Evolutionary conservation across 2,888 invertebrate genomes (phyloP).

Genomic region (Schizotus pectinicornis): DNA sequence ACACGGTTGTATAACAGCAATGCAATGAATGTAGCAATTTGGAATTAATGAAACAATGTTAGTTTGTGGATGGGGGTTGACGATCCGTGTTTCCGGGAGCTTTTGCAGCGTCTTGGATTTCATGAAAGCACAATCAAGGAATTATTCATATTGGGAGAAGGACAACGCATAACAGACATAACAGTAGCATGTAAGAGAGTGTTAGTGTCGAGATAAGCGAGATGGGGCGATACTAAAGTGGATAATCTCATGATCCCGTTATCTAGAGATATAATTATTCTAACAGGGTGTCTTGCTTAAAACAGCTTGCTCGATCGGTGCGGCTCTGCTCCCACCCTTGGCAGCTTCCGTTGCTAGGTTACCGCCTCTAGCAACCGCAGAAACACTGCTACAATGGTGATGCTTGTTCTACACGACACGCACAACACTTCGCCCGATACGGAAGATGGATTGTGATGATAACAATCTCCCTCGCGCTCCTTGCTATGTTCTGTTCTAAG

Average conservation of each 20-base stretch:
- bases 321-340: slow-evolving; percentile 42
- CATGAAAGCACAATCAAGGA: slow-evolving; percentile 44
- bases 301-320: slow-evolving; percentile 58
- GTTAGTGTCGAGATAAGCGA: slow-evolving; percentile 54
- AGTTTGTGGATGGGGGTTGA: no score
- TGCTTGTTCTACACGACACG: slow-evolving; percentile 60
- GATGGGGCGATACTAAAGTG: slow-evolving; percentile 58
- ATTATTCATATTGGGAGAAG: slow-evolving; percentile 46
- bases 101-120: slow-evolving; percentile 13
- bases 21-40: not conserved
- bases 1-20: not conserved
- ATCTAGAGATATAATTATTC: slow-evolving; percentile 61
- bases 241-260: slow-evolving; percentile 61
- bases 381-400: slow-evolving; percentile 60
- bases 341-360: slow-evolving; percentile 54
- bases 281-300: slow-evolving; percentile 60
- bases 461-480: slow-evolving; percentile 48
- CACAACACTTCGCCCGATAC: slow-evolving; percentile 56
- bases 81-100: not conserved
- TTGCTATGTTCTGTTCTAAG: slow-evolving; percentile 18
- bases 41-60: no score
- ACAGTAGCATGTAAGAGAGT: slow-evolving; percentile 49
- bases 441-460: slow-evolving; percentile 57
- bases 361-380: slow-evolving; percentile 58
- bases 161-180: slow-evolving; percentile 46